Evolutionary conservation across 2,888 invertebrate genomes (phyloP).

Genomic region (Nymphalis urticae): DNA sequence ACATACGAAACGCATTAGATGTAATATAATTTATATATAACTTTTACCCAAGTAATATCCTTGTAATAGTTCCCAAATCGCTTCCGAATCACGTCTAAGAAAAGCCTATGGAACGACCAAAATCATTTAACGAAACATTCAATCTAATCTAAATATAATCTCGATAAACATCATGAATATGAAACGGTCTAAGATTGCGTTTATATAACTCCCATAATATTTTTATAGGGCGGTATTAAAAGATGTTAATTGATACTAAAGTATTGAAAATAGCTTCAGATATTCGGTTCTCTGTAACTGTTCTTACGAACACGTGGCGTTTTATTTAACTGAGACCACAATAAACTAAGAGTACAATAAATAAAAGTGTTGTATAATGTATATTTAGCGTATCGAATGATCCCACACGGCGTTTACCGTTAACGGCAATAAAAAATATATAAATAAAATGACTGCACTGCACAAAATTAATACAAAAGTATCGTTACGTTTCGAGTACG

Average conservation of each 20-base stretch:
- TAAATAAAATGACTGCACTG: conserved; percentile 48
- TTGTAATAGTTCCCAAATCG: conserved; percentile 37
- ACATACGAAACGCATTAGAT: too few relatives aligned
- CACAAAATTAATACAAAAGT: conserved; percentile 44
- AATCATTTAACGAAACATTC: not conserved
- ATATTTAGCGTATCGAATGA: conserved; percentile 40
- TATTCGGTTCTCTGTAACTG: conserved; percentile 12
- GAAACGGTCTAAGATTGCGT: conserved; percentile 1
- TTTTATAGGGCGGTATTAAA: conserved; percentile 12
- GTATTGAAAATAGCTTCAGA: conserved; percentile 23
- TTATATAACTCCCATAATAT: conserved; percentile 8
- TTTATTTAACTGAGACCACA: conserved; percentile 46
- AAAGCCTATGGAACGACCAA: not conserved
- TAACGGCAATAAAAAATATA: conserved; percentile 56
- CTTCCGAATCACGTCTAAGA: conserved; percentile 5
- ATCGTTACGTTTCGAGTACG: conserved; percentile 43
- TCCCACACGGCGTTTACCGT: conserved; percentile 67
- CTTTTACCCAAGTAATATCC: conserved; percentile 34
- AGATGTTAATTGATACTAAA: conserved; percentile 19
- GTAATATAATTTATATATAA: conserved; percentile 13
- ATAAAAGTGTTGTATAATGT: conserved; percentile 23
- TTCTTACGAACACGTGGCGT: conserved; percentile 50
- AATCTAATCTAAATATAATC: conserved; percentile 17
- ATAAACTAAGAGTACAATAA: conserved; percentile 48
- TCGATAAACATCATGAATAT: conserved; percentile 14